Conservation (phyloP, 1,140 invertebrate genomes). For the Cydia fagiglandana region DNA sequence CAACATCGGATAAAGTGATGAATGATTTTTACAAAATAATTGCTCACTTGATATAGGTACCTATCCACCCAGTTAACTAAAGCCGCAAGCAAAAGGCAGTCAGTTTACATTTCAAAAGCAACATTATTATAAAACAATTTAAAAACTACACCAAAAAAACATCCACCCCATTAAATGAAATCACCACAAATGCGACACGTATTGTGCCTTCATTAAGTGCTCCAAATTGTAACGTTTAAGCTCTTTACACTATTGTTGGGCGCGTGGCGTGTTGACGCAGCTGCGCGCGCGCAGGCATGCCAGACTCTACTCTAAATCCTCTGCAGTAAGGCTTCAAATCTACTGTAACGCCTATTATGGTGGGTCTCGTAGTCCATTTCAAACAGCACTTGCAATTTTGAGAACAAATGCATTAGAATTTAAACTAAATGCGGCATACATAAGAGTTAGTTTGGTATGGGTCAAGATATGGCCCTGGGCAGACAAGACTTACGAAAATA, state of each 20-base stretch:
- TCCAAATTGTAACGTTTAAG: slow-evolving; percentile 68
- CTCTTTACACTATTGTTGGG: slow-evolving; percentile 66
- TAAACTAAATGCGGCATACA: background rate
- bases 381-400: slow-evolving; percentile 25
- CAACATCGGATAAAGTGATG: too few relatives aligned
- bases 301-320: background rate
- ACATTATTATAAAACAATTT: slow-evolving; percentile 29
- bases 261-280: slow-evolving; percentile 46
- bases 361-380: background rate
- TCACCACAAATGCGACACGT: slow-evolving; percentile 28
- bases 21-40: background rate
- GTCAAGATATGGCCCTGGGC: background rate
- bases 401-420: background rate
- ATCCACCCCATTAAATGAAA: slow-evolving; percentile 26
- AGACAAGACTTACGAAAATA: slow-evolving; percentile 13
- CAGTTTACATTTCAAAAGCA: slow-evolving; percentile 18
- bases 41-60: background rate
- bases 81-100: background rate
- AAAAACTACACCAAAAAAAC: slow-evolving; percentile 30
- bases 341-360: background rate
- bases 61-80: background rate
- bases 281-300: slow-evolving; percentile 59
- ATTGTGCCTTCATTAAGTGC: slow-evolving; percentile 52
- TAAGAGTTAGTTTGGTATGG: background rate
- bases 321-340: background rate